phyloP scores from a whole-genome alignment of 1,140 invertebrate species.

The Apocrypta bakeri region DNA sequence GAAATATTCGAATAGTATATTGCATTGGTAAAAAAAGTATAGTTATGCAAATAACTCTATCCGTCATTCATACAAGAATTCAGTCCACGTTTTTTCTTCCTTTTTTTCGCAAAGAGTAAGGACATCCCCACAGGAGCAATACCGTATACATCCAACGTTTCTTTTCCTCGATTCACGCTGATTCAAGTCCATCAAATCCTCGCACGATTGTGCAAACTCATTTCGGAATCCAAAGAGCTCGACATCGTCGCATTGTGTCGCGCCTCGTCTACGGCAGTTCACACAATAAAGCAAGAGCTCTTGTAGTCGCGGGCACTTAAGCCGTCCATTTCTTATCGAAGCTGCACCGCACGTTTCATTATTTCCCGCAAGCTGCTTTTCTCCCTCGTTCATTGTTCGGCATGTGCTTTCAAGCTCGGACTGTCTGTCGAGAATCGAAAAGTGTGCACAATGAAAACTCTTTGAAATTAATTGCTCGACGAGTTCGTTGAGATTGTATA shows the following conservation, averaged over 20 bases:
- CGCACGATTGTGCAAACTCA: not conserved
- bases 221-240: not conserved
- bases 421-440: not conserved
- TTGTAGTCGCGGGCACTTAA: slow-evolving; percentile 9
- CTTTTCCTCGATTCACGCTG: slow-evolving; percentile 67
- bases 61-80: no score
- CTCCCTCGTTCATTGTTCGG: not conserved
- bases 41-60: not conserved
- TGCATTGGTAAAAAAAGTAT: no score
- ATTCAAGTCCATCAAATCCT: slow-evolving; percentile 52
- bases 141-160: slow-evolving; percentile 44
- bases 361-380: slow-evolving; percentile 28
- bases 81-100: not conserved
- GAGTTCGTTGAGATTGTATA: no score
- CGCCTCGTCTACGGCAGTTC: not conserved
- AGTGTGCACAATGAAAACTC: not conserved
- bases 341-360: not conserved
- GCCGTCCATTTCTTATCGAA: not conserved
- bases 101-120: not conserved
- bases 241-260: not conserved
- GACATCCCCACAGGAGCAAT: not conserved
- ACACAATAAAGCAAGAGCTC: not conserved
- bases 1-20: no score
- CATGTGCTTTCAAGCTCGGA: not conserved
- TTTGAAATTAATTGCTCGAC: not conserved